Conservation (phyloP, 2,113 vertebrate species). For the Clarias magur region DNA sequence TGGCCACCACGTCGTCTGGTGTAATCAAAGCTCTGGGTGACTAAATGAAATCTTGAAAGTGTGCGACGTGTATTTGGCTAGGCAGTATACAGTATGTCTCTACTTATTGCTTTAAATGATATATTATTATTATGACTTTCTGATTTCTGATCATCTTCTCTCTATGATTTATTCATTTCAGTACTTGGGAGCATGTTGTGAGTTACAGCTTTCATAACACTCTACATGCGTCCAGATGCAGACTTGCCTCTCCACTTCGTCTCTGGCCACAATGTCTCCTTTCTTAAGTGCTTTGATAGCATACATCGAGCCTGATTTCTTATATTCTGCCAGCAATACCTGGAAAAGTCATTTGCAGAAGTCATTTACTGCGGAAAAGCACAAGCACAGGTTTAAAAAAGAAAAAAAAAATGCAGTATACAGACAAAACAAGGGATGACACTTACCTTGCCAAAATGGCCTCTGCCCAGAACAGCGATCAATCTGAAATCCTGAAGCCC, state of each 20-base stretch:
- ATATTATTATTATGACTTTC: neutral
- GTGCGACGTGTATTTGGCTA: no score
- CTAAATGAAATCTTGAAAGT: no score
- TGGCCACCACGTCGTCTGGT: no score
- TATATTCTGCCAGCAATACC: constrained; percentile 95
- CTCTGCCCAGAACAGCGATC: constrained; percentile 93
- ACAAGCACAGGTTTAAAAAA: neutral
- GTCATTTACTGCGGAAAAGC: constrained; percentile 6
- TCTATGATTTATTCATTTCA: neutral
- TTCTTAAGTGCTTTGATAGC: constrained; percentile 99
- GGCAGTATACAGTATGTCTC: no score
- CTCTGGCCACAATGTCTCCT: constrained; percentile 92
- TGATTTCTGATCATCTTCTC: neutral
- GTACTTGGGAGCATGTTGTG: neutral
- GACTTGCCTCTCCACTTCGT: constrained; percentile 93
- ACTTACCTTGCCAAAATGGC: constrained; percentile 96
- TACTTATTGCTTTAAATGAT: no score
- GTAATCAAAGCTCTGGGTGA: no score
- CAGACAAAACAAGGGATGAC: neutral
- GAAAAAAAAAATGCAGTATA: constrained; percentile 20
- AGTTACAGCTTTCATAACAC: neutral
- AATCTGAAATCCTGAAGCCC: constrained; percentile 90
- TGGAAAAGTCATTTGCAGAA: constrained; percentile 69
- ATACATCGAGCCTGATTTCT: constrained; percentile 92
- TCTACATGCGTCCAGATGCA: neutral